Percentiles rank a stretch among this genome's conserved stretches.
Evolutionary conservation across 2,797 vertebrate species (phyloP).

Genomic region (Anguilla obscura): DNA sequence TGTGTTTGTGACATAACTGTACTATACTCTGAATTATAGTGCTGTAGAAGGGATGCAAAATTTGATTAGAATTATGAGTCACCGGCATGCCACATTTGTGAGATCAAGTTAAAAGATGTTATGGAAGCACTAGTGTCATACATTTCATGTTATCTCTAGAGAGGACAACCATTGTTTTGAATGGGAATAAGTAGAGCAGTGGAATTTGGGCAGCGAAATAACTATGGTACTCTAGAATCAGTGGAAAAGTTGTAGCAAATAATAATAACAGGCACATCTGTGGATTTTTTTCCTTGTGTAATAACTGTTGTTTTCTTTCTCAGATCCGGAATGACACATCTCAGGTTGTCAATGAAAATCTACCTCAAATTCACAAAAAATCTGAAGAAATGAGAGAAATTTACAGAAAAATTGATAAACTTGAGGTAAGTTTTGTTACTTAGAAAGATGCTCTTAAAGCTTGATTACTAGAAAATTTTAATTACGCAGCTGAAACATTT

Average conservation of each 20-base stretch:
- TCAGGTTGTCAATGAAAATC: constrained; percentile 85
- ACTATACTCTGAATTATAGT: too few relatives aligned
- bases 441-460: not conserved
- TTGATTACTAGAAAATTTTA: not conserved
- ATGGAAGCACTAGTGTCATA: not conserved
- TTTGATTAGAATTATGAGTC: too few relatives aligned
- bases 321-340: constrained; percentile 87
- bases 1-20: not conserved
- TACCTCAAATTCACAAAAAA: constrained; percentile 85
- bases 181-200: not conserved
- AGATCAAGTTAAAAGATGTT: not conserved
- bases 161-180: not conserved
- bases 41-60: too few relatives aligned
- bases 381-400: constrained; percentile 86
- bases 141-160: not conserved
- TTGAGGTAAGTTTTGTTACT: constrained; percentile 77
- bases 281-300: not conserved
- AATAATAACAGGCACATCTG: not conserved
- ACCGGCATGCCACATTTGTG: too few relatives aligned
- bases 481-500: not conserved
- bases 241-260: not conserved
- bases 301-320: constrained; percentile 29
- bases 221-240: not conserved
- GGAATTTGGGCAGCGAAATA: not conserved
- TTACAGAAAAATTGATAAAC: constrained; percentile 86